A percentile compares a stretch with the other conserved stretches of the same genome.
These are phyloP conservation scores for Uloborus diversus DNA, from an alignment of 1,140 invertebrate genomes.

Conservation along the genomic window DNA sequence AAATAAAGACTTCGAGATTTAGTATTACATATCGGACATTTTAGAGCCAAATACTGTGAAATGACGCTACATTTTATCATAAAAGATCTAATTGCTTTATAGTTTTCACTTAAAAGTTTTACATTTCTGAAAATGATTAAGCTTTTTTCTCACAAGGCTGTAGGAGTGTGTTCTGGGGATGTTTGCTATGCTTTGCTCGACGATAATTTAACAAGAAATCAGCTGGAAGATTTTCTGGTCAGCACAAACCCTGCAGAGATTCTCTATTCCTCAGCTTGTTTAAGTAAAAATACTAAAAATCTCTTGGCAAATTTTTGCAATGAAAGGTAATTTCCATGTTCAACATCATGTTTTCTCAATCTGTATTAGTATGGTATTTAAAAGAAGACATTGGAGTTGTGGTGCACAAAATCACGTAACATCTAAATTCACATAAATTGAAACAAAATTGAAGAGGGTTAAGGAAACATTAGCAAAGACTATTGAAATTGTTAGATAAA, in stretches of 20 bases:
- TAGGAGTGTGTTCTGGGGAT: constrained; percentile 16
- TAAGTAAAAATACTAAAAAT: constrained; percentile 35
- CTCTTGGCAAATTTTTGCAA: constrained; percentile 2
- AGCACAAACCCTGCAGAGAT: constrained; percentile 27
- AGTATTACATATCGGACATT: too few species aligned
- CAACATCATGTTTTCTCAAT: background rate
- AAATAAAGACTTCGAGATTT: too few species aligned
- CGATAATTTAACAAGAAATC: constrained; percentile 16
- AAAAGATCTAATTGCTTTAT: background rate
- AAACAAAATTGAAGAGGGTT: too few species aligned
- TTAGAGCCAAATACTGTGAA: too few species aligned
- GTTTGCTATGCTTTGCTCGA: constrained; percentile 29
- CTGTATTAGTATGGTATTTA: background rate
- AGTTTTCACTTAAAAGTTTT: background rate
- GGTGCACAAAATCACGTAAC: too few species aligned
- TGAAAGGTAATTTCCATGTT: constrained; percentile 15
- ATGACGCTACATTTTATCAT: too few species aligned
- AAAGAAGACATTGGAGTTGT: background rate
- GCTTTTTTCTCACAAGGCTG: constrained; percentile 12
- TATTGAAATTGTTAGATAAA: too few species aligned
- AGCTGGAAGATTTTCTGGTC: constrained; percentile 35
- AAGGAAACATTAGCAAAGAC: too few species aligned
- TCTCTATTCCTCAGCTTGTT: constrained; percentile 3
- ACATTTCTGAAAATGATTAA: background rate
- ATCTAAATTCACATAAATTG: too few species aligned